Conservation (phyloP, 2,797 vertebrate species). For the Rhabdomys pumilio region DNA sequence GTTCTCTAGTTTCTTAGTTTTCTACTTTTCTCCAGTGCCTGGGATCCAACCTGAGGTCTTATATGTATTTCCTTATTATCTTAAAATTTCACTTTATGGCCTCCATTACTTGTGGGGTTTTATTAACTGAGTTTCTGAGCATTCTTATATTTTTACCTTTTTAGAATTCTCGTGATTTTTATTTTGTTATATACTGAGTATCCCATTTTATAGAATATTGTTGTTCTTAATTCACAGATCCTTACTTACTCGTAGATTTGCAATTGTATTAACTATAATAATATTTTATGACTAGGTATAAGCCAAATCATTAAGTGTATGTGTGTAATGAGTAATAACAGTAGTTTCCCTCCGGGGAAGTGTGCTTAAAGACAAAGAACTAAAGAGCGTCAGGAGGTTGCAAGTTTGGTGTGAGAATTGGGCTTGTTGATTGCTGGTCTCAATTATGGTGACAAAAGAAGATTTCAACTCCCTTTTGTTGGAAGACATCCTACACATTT, state of each 20-base stretch:
- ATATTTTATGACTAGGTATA: background rate
- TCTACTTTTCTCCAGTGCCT: background rate
- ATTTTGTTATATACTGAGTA: background rate
- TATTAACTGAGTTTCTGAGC: background rate
- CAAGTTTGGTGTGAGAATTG: background rate
- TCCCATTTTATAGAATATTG: background rate
- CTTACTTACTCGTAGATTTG: background rate
- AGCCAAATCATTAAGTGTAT: background rate
- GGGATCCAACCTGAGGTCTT: background rate
- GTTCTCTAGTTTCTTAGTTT: background rate
- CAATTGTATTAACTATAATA: background rate
- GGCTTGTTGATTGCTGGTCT: background rate
- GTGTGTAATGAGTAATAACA: background rate
- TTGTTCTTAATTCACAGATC: slow-evolving; percentile 16
- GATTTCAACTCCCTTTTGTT: background rate
- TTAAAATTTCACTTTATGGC: background rate
- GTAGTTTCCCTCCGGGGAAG: background rate
- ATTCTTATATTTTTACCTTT: slow-evolving; percentile 1
- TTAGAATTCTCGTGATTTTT: background rate
- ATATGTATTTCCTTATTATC: background rate
- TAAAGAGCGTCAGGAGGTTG: background rate
- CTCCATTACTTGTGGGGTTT: background rate
- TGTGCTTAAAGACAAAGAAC: background rate
- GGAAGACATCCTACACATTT: background rate
- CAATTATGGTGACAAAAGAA: background rate